Evolutionary conservation across 1,140 invertebrate species (phyloP).

Genomic region (Drosophila sproati): DNA sequence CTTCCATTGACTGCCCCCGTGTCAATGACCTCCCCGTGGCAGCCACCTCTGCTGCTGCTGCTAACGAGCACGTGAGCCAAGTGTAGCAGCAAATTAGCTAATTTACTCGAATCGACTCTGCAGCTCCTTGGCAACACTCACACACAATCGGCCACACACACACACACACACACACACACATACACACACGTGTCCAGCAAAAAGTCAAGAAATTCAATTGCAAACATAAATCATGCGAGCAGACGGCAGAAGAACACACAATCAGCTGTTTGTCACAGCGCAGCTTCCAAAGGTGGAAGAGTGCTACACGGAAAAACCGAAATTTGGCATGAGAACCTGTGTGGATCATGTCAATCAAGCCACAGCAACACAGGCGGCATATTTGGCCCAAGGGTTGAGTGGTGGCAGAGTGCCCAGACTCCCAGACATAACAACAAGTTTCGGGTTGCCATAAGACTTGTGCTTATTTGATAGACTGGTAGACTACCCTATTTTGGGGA

Average conservation of each 20-base stretch:
- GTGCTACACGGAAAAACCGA: slow-evolving; percentile 5
- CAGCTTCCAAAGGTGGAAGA: slow-evolving; percentile 29
- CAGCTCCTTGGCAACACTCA: slow-evolving; percentile 28
- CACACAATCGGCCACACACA: slow-evolving; percentile 3
- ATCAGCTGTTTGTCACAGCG: slow-evolving; percentile 76
- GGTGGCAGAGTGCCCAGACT: slow-evolving; percentile 5
- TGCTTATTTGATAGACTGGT: neutral
- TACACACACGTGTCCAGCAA: slow-evolving; percentile 57
- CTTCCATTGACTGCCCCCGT: slow-evolving; percentile 19
- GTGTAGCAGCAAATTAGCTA: slow-evolving; percentile 79
- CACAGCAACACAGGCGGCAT: slow-evolving; percentile 26
- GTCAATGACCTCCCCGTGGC: slow-evolving; percentile 63
- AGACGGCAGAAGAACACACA: slow-evolving; percentile 66
- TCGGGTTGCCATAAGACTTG: neutral
- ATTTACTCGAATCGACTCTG: slow-evolving; percentile 52
- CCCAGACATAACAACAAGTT: slow-evolving; percentile 14
- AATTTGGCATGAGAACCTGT: neutral
- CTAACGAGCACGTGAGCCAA: slow-evolving; percentile 79
- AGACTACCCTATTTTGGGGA: slow-evolving; percentile 1
- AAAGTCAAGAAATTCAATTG: slow-evolving; percentile 81
- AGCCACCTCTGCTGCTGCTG: slow-evolving; percentile 23
- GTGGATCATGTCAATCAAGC: slow-evolving; percentile 52
- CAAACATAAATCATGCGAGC: slow-evolving; percentile 72
- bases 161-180: slow-evolving; percentile 29
- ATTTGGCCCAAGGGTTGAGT: slow-evolving; percentile 10